phyloP scores from a whole-genome alignment of 1,140 invertebrate species.

The Pseudomyrmex pallidus region DNA sequence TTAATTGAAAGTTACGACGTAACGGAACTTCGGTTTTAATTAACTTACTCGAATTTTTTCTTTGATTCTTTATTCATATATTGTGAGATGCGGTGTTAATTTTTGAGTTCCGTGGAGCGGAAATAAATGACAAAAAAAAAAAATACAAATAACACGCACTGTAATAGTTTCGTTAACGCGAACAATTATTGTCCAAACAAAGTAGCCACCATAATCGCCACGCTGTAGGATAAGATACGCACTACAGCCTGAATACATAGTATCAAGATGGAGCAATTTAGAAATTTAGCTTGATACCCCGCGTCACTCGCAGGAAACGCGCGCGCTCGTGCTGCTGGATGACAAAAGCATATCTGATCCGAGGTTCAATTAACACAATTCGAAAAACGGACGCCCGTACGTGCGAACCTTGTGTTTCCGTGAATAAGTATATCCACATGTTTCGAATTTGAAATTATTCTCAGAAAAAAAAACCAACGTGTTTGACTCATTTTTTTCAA shows the following conservation, averaged over 20 bases:
- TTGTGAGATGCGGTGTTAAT: too few relatives aligned
- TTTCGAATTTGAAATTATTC: too few relatives aligned
- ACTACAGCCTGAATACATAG: constrained; percentile 17
- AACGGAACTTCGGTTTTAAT: too few relatives aligned
- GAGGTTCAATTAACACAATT: constrained; percentile 71
- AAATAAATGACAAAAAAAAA: too few relatives aligned
- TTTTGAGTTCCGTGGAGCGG: too few relatives aligned
- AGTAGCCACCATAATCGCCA: constrained; percentile 15
- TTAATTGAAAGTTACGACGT: too few relatives aligned
- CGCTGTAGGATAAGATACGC: background rate
- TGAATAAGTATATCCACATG: too few relatives aligned
- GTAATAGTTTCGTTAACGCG: background rate
- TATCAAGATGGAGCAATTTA: constrained; percentile 59
- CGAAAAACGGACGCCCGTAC: constrained; percentile 28
- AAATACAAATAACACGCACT: background rate
- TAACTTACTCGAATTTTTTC: too few relatives aligned
- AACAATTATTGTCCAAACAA: constrained; percentile 16
- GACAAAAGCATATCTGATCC: constrained; percentile 59
- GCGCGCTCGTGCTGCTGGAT: constrained; percentile 61
- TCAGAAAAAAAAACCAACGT: too few relatives aligned
- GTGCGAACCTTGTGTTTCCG: background rate
- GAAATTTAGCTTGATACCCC: constrained; percentile 55
- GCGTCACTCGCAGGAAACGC: constrained; percentile 68
- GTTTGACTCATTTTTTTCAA: too few relatives aligned
- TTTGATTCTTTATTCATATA: too few relatives aligned